Evolutionary conservation across 2,888 invertebrate species (phyloP).

Genomic region (Lithophane leautieri): DNA sequence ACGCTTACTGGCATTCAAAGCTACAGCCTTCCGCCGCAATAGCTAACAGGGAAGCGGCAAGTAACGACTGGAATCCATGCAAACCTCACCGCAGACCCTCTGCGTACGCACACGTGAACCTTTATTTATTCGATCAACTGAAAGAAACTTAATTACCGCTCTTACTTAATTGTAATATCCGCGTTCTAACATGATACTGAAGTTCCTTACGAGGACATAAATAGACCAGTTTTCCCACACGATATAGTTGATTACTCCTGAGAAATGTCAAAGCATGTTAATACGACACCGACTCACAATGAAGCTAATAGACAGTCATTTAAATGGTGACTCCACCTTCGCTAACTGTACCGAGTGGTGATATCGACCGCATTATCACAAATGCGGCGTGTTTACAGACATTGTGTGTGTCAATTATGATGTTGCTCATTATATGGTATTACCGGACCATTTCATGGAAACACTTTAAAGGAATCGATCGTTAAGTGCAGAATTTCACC

Average conservation of each 20-base stretch:
- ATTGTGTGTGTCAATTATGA: slow-evolving; percentile 75
- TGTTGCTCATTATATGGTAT: slow-evolving; percentile 75
- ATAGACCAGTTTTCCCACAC: slow-evolving; percentile 60
- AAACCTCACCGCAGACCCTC: slow-evolving; percentile 38
- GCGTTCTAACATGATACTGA: slow-evolving; percentile 58
- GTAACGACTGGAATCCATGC: slow-evolving; percentile 63
- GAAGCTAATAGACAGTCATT: slow-evolving; percentile 64
- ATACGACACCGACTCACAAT: slow-evolving; percentile 54
- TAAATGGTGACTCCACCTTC: slow-evolving; percentile 61
- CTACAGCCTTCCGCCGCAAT: slow-evolving; percentile 62
- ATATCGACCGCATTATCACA: slow-evolving; percentile 68
- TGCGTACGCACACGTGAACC: slow-evolving; percentile 21
- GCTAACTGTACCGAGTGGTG: slow-evolving; percentile 66
- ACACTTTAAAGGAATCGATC: slow-evolving; percentile 75
- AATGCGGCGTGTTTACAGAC: slow-evolving; percentile 68
- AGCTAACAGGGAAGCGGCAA: slow-evolving; percentile 71
- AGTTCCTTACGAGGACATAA: slow-evolving; percentile 49
- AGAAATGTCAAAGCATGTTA: slow-evolving; percentile 61
- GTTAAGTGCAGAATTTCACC: slow-evolving; percentile 73
- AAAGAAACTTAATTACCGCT: slow-evolving; percentile 57
- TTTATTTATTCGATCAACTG: slow-evolving; percentile 56
- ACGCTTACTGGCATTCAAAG: slow-evolving; percentile 65
- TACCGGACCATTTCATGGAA: slow-evolving; percentile 76
- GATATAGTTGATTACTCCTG: slow-evolving; percentile 48
- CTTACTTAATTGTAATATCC: slow-evolving; percentile 54